Conservation (phyloP, 2,113 vertebrate species). For the Pteropus alecto region DNA sequence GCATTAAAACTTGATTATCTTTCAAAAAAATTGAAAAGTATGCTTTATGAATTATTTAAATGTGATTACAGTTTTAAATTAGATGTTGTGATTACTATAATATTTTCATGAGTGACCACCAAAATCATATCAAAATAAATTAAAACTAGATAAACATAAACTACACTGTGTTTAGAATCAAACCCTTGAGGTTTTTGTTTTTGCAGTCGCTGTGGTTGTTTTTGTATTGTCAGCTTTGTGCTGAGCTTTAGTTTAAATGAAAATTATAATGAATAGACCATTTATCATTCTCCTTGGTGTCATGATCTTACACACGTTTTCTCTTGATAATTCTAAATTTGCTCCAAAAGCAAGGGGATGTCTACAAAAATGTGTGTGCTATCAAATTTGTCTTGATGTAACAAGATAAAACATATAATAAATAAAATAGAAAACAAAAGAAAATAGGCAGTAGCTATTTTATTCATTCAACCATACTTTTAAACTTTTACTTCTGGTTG, state of each 20-base stretch:
- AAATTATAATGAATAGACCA: background rate
- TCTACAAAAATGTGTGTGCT: background rate
- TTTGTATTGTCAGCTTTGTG: background rate
- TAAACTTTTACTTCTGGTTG: background rate
- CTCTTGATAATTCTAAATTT: background rate
- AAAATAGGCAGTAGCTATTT: background rate
- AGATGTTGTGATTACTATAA: background rate
- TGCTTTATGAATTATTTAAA: conserved; percentile 31
- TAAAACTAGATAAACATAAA: conserved; percentile 23
- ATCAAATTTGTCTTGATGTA: background rate
- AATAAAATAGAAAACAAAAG: background rate
- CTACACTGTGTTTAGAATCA: background rate
- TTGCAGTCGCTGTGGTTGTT: background rate
- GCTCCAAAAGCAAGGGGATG: background rate
- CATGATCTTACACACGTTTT: background rate
- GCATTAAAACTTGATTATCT: conserved; percentile 44
- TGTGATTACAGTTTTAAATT: conserved; percentile 46
- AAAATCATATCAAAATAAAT: conserved; percentile 42
- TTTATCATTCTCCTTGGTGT: background rate
- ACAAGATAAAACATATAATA: background rate
- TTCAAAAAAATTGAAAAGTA: conserved; percentile 41
- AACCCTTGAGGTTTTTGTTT: background rate
- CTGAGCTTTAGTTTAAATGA: background rate
- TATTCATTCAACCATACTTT: background rate
- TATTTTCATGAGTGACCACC: conserved; percentile 47